phyloP scores from a whole-genome alignment of 2,888 invertebrate species.

The Oscheius sp. region DNA sequence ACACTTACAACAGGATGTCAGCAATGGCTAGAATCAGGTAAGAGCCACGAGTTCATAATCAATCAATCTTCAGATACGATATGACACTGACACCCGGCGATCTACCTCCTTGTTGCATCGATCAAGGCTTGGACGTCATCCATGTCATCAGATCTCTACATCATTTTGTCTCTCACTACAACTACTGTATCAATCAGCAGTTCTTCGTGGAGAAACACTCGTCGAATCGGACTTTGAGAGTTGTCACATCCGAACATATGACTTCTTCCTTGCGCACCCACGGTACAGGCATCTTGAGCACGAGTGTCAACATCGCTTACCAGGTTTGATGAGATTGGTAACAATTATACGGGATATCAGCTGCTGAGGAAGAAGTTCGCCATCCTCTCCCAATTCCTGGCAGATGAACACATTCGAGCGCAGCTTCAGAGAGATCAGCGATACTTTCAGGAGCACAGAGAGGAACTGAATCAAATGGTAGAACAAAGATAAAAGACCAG shows the following conservation, averaged over 20 bases:
- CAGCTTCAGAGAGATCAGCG: constrained; percentile 83
- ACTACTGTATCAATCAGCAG: constrained; percentile 84
- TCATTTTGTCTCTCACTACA: constrained; percentile 90
- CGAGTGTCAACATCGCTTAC: constrained; percentile 76
- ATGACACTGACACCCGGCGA: constrained; percentile 83
- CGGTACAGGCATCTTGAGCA: constrained; percentile 56
- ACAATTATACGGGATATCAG: constrained; percentile 11
- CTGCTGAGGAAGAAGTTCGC: constrained; percentile 87
- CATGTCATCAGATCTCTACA: constrained; percentile 97
- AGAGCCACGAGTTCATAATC: neutral
- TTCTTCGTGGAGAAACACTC: constrained; percentile 92
- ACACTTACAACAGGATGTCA: constrained; percentile 95
- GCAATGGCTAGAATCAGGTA: constrained; percentile 81
- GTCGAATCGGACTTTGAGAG: constrained; percentile 91
- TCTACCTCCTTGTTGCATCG: constrained; percentile 93
- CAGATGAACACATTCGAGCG: constrained; percentile 96
- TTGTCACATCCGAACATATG: constrained; percentile 92
- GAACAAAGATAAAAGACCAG: no score
- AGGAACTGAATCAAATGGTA: constrained; percentile 79
- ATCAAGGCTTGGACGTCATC: constrained; percentile 94
- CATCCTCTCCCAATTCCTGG: constrained; percentile 94
- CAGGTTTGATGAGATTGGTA: constrained; percentile 79
- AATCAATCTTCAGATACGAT: constrained; percentile 47
- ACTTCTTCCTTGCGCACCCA: constrained; percentile 85
- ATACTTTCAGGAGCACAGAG: constrained; percentile 84